A percentile compares a stretch with the other conserved stretches of the same genome.
Conservation (phyloP, 2,113 vertebrate genomes). For the Pseudopodoces humilis region DNA sequence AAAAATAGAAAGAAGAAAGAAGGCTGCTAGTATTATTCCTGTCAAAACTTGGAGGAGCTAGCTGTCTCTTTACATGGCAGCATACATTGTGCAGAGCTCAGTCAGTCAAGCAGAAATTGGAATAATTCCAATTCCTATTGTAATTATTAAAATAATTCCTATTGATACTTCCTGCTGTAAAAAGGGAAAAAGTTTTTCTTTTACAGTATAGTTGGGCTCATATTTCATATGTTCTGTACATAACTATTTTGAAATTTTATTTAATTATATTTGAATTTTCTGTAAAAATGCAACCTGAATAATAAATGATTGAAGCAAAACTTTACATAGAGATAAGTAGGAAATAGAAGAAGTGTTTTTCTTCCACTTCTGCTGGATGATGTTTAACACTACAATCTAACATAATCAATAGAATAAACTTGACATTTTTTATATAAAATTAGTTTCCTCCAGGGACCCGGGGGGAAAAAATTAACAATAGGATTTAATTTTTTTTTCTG, state of each 20-base stretch:
- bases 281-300: not conserved
- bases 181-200: not conserved
- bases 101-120: not conserved
- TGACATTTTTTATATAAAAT: not conserved
- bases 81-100: not conserved
- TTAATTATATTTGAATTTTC: not conserved
- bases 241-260: not conserved
- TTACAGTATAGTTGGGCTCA: not conserved
- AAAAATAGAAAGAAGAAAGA: not conserved
- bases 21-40: not conserved
- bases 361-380: not conserved
- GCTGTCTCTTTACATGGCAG: not conserved
- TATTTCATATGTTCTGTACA: not conserved
- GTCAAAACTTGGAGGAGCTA: not conserved
- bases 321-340: not conserved
- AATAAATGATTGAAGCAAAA: not conserved
- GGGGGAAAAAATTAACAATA: not conserved
- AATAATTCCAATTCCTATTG: not conserved
- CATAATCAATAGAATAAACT: not conserved
- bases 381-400: not conserved
- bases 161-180: not conserved
- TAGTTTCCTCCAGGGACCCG: not conserved
- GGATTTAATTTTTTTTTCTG: not conserved
- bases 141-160: not conserved
- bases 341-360: not conserved